Percentiles rank a stretch among this genome's conserved stretches.
phyloP scores from a whole-genome alignment of 2,797 vertebrate genomes.

The Todus mexicanus region DNA sequence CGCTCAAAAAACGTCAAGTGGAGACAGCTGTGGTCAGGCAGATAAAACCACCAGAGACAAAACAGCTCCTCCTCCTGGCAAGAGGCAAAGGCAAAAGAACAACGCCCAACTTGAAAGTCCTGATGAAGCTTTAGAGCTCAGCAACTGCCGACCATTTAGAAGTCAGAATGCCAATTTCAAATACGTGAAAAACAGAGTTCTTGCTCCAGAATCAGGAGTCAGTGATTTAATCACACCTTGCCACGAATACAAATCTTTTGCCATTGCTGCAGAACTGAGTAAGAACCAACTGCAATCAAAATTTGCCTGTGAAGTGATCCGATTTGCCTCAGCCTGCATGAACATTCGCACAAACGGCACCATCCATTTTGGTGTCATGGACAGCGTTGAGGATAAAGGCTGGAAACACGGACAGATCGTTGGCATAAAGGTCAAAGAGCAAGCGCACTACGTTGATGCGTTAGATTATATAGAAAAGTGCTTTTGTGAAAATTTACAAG shows the following conservation, averaged over 20 bases:
- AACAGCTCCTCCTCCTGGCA: neutral
- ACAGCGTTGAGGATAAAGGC: slow-evolving; percentile 68
- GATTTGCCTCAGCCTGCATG: slow-evolving; percentile 83
- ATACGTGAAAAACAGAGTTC: slow-evolving; percentile 78
- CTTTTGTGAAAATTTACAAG: slow-evolving; percentile 48
- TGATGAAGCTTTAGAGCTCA: slow-evolving; percentile 5
- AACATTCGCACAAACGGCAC: slow-evolving; percentile 85
- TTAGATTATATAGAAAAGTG: slow-evolving; percentile 78
- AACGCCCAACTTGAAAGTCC: neutral
- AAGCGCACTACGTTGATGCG: slow-evolving; percentile 77
- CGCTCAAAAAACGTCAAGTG: accelerated
- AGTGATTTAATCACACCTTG: slow-evolving; percentile 77
- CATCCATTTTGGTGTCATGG: slow-evolving; percentile 86
- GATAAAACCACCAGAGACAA: neutral
- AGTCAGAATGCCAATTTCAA: slow-evolving; percentile 69
- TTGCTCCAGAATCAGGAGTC: slow-evolving; percentile 81
- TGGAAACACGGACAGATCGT: slow-evolving; percentile 79
- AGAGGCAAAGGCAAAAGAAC: neutral
- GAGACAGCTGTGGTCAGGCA: neutral
- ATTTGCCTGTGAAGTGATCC: slow-evolving; percentile 80
- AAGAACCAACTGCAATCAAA: slow-evolving; percentile 76
- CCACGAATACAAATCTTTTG: slow-evolving; percentile 84
- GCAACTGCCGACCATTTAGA: slow-evolving; percentile 75
- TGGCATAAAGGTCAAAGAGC: slow-evolving; percentile 74
- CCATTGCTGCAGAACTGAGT: slow-evolving; percentile 68